Evolutionary conservation across 2,113 vertebrate species (phyloP).

Genomic region (Motacilla alba): DNA sequence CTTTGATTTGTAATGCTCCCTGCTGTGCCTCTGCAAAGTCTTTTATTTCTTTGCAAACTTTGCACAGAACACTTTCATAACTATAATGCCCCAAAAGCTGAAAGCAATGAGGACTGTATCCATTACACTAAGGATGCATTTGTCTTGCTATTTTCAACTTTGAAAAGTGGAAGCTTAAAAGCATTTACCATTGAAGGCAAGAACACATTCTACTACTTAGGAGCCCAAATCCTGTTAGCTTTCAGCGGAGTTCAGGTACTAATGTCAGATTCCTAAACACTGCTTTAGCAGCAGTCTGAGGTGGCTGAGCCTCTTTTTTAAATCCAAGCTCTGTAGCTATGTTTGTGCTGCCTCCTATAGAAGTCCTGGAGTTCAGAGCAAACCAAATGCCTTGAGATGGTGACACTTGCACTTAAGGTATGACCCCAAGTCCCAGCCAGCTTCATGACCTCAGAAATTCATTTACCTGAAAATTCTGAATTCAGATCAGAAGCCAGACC

Average conservation of each 20-base stretch:
- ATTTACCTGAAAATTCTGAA: neutral
- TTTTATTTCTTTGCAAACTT: conserved; percentile 44
- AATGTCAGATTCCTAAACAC: neutral
- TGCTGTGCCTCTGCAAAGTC: conserved; percentile 24
- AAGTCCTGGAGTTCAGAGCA: neutral
- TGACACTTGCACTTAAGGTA: neutral
- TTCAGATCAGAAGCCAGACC: neutral
- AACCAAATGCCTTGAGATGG: neutral
- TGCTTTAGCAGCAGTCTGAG: neutral
- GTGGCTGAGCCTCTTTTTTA: neutral
- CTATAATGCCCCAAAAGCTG: neutral
- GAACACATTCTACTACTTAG: neutral
- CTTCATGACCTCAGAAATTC: neutral
- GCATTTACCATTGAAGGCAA: neutral
- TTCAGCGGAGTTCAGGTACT: neutral
- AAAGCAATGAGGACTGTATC: neutral
- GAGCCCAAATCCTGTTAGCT: neutral
- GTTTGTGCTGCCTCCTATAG: neutral
- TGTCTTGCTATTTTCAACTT: neutral
- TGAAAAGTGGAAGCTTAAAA: neutral
- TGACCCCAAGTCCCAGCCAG: neutral
- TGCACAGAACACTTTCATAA: conserved; percentile 19
- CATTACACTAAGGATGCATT: neutral
- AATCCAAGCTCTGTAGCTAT: neutral
- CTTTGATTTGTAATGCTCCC: conserved; percentile 58